Percentiles rank a stretch among this genome's conserved stretches.
These are phyloP conservation scores for Agapornis canus DNA, from an alignment of 2,797 vertebrate genomes.

Conservation along the genomic window DNA sequence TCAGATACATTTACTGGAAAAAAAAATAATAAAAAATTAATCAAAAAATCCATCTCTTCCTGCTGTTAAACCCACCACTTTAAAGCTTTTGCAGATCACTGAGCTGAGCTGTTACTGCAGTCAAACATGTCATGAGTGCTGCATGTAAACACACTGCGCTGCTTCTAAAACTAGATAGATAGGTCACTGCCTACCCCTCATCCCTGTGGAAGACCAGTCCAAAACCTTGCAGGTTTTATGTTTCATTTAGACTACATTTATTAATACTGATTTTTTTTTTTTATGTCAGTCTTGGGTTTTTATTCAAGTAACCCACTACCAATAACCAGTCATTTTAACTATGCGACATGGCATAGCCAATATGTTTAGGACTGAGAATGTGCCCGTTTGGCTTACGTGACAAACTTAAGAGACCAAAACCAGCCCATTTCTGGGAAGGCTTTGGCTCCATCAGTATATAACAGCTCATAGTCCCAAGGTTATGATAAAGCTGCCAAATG, in stretches of 20 bases:
- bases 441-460: conserved; percentile 46
- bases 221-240: not conserved
- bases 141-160: not conserved
- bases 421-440: not conserved
- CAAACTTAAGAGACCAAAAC: not conserved
- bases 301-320: not conserved
- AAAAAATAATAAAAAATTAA: not conserved
- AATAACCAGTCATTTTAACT: not conserved
- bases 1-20: not conserved
- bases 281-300: not conserved
- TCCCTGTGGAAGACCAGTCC: not conserved
- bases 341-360: conserved; percentile 35
- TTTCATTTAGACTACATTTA: not conserved
- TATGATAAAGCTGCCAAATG: conserved; percentile 72
- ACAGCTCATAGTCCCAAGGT: conserved; percentile 64
- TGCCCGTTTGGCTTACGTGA: not conserved
- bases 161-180: not conserved
- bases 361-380: not conserved
- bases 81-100: not conserved
- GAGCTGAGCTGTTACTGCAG: not conserved
- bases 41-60: not conserved
- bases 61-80: not conserved
- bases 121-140: not conserved
- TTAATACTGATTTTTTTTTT: not conserved
- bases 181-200: not conserved